A percentile compares a stretch with the other conserved stretches of the same genome.
phyloP scores from a whole-genome alignment of 2,888 invertebrate species.

The Dendrolimus pini region DNA sequence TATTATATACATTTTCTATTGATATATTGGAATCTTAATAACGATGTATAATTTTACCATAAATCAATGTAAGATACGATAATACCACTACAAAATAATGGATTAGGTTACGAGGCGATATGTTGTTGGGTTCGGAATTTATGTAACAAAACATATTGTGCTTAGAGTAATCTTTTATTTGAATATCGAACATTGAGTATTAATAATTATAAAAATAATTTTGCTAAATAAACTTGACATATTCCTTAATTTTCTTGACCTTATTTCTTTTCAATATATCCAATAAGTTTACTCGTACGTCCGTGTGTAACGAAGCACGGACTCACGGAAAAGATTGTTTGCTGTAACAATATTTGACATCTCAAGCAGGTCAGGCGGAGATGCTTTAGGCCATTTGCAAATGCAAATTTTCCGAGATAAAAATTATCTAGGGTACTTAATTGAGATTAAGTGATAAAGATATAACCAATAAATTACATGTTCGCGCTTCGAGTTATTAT shows the following conservation, averaged over 20 bases:
- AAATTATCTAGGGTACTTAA: conserved; percentile 60
- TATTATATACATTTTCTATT: background rate
- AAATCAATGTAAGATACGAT: conserved; percentile 7
- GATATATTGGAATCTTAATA: background rate
- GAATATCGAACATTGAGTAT: too few species aligned
- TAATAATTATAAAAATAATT: too few species aligned
- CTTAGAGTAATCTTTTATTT: too few species aligned
- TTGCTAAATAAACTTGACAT: too few species aligned
- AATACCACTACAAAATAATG: too few species aligned
- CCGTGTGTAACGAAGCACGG: conserved; percentile 49
- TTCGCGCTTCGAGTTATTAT: conserved; percentile 1
- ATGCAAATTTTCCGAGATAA: conserved; percentile 71
- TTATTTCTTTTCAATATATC: background rate
- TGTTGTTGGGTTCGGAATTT: too few species aligned
- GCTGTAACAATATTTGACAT: conserved; percentile 64
- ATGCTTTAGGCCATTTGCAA: conserved; percentile 59
- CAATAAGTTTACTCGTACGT: conserved; percentile 4
- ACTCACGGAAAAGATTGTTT: conserved; percentile 65
- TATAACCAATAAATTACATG: conserved; percentile 15
- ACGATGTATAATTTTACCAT: background rate
- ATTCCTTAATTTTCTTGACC: too few species aligned
- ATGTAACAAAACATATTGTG: too few species aligned
- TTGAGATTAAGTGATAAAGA: conserved; percentile 55
- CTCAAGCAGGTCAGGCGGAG: conserved; percentile 62
- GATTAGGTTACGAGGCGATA: too few species aligned